Evolutionary conservation across 2,797 vertebrate species (phyloP), one percentile per base, ranked within the genome.

Genomic region (Phoebastria nigripes): DNA sequence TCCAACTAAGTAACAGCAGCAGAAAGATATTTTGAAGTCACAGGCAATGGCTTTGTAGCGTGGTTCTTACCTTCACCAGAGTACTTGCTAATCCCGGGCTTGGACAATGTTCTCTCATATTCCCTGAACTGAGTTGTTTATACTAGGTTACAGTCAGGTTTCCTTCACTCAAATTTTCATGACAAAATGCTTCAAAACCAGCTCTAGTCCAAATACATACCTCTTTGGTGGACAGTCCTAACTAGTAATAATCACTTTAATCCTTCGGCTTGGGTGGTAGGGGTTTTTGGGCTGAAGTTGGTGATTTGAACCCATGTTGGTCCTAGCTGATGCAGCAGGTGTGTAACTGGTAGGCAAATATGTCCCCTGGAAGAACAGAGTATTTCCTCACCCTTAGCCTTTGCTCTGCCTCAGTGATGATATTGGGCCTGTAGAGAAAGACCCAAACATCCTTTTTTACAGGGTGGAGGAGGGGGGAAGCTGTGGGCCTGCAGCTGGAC

Each of bases 391-490:
- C 5, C 15, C 11, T 39, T 28, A 67, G 11, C 14, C n/a, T 93
- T 84, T 87, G 31, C 13, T 52, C 12, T 63, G 4, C 5, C 7
- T 26, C 39, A 24, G 25, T 55, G 41, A 15, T 44, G 31, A 18
- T 24, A 37, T 3, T 9, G 16, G 41, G 39, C 1, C 1, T 54
- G 18, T 26, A 63, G 22, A 81, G 19, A 84, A 82, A 80, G n/a
- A 66, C 9, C 3, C 16, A 24, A 63, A 39, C 8, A 29, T 18
- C 18, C 9, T 96, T 41, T 83, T 19, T 47, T 70, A 10, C 47
- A n/a, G 9, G 4, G 15, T n/a, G 49, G 39, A 42, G 21, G 13
- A 21, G 1, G 0, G 4, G 6, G 4, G 6, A 51, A 62, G 17
- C 35, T 29, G 2, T 4, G 13, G 42, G 33, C 17, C 41, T 65